Evolutionary conservation across 2,888 invertebrate genomes (phyloP).

Genomic region (Operophtera brumata): DNA sequence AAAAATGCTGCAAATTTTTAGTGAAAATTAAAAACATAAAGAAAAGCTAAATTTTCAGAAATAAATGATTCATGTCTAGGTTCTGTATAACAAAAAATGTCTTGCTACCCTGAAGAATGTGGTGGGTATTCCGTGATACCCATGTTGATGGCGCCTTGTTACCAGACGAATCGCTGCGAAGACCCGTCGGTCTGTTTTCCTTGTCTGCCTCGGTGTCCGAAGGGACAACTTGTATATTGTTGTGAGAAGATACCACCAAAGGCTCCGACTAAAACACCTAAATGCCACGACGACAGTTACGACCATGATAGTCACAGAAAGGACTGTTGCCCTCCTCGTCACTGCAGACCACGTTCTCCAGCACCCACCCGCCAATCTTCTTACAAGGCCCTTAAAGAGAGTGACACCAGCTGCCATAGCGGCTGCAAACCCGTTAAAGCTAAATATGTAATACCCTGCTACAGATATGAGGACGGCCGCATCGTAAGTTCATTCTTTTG

Average conservation of each 20-base stretch:
- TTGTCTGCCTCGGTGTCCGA: constrained; percentile 54
- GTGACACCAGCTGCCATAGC: constrained; percentile 34
- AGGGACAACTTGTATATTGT: constrained; percentile 43
- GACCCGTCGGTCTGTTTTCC: constrained; percentile 45
- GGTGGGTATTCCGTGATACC: constrained; percentile 56
- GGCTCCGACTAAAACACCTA: constrained; percentile 14
- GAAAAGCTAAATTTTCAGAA: constrained; percentile 38
- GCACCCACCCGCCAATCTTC: too few species aligned
- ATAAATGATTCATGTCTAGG: constrained; percentile 10
- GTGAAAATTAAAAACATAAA: constrained; percentile 35
- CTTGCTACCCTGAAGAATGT: constrained; percentile 49
- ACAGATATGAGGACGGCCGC: constrained; percentile 73
- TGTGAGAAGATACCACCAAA: constrained; percentile 42
- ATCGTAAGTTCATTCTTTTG: constrained; percentile 58
- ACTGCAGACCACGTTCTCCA: too few species aligned
- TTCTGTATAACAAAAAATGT: constrained; percentile 55
- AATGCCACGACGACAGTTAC: constrained; percentile 16
- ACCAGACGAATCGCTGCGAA: constrained; percentile 46
- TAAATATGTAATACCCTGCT: constrained; percentile 73
- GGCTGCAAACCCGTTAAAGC: constrained; percentile 54
- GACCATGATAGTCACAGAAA: constrained; percentile 4
- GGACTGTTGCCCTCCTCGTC: background rate
- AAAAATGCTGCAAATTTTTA: constrained; percentile 37
- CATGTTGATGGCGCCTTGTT: constrained; percentile 45
- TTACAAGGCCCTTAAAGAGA: constrained; percentile 16